Evolutionary conservation across 2,113 vertebrate genomes (phyloP), one percentile per base, ranked within the genome.

Genomic region (Calidris pugnax): DNA sequence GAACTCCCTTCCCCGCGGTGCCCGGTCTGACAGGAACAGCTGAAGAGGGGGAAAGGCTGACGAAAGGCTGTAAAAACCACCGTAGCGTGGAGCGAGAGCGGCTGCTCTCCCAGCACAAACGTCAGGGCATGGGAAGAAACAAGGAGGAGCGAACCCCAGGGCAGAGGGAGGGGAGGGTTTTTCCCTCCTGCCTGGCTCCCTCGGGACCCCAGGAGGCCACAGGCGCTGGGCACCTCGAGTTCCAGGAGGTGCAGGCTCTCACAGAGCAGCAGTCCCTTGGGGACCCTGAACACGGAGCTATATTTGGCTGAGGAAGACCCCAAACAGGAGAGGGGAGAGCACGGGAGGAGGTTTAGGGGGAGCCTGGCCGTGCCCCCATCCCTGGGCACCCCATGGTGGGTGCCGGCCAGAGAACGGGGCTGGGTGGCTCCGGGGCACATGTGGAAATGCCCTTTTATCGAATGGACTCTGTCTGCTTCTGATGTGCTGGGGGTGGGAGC

Each of bases 181-280:
- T 18, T 10, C 1, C 6, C 32, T 55, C 45, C 24, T 10, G 14
- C 3, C 74, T 7, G n/a, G 24, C n/a, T 56, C n/a, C 63, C 47
- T 10, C 7, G 6, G 1, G 5, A 14, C 48, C 30, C 51, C 47
- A 26, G 30, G 17, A 39, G 9, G 18, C 59, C 0, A 0, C 8
- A 22, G 11, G 24, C 1, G 1, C 0, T 20, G 47, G 30, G 35
- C 21, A 7, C 1, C 14, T 10, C 1, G 39, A 53, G 43, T 4
- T 45, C 55, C 10, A 37, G 39, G 2, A 62, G 48, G 71, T 73
- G 69, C 39, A 19, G 15, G 9, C 4, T 2, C 48, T 30, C 45
- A 5, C 4, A 4, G 55, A 66, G 76, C 62, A 19, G 71, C 32
- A 10, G 21, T 32, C 30, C 30, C 63, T 14, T 15, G 5, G 71